Conservation (phyloP, 2,113 vertebrate species). For the Lathamus discolor region DNA sequence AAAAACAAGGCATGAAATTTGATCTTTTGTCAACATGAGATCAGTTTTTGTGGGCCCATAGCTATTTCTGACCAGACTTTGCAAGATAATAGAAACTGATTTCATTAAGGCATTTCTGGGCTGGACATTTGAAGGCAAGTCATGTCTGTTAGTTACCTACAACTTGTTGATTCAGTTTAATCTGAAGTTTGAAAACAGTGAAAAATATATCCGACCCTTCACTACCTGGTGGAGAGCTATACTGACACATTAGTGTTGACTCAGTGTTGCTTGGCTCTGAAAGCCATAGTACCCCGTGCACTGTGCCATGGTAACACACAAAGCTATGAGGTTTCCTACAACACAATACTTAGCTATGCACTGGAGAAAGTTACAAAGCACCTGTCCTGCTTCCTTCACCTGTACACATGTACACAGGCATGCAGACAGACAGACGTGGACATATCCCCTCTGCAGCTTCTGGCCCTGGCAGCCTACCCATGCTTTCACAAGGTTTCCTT, state of each 20-base stretch:
- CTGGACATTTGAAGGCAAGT: not conserved
- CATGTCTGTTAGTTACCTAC: not conserved
- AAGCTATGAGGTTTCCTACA: not conserved
- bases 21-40: not conserved
- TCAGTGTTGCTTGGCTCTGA: not conserved
- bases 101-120: not conserved
- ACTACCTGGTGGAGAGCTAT: not conserved
- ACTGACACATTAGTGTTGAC: not conserved
- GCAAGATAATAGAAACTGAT: not conserved
- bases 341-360: not conserved
- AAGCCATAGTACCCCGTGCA: not conserved
- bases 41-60: not conserved
- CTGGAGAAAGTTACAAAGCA: not conserved
- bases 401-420: rapidly evolving
- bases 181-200: not conserved
- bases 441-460: not conserved
- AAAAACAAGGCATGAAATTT: conserved; percentile 2
- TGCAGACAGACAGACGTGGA: rapidly evolving
- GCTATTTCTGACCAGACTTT: not conserved
- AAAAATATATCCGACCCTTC: not conserved
- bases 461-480: not conserved
- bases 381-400: not conserved
- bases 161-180: not conserved
- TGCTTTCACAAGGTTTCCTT: not conserved
- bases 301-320: not conserved